These are phyloP conservation scores for Macrocentrus cingulum DNA, from an alignment of 1,140 invertebrate species.

Conservation along the genomic window DNA sequence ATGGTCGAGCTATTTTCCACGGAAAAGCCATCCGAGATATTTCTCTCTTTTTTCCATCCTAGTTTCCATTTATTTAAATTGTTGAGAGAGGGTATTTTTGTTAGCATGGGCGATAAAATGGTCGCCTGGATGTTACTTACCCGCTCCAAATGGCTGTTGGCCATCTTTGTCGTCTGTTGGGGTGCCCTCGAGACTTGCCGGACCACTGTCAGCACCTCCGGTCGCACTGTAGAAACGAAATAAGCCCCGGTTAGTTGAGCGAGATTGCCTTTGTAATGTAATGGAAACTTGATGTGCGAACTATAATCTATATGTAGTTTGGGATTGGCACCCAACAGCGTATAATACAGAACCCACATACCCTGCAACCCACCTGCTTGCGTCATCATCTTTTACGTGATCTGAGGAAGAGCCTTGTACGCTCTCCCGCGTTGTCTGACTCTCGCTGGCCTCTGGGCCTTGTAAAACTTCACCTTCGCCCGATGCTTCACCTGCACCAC, in stretches of 20 bases:
- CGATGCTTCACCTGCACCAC: slow-evolving; percentile 48
- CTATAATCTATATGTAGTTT: slow-evolving; percentile 17
- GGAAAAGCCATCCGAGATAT: too few species aligned
- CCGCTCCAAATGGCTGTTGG: slow-evolving; percentile 71
- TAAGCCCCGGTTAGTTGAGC: slow-evolving; percentile 25
- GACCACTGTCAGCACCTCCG: slow-evolving; percentile 81
- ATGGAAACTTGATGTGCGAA: slow-evolving; percentile 20
- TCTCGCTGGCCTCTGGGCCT: slow-evolving; percentile 52
- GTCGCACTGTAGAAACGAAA: slow-evolving; percentile 68
- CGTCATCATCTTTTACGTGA: slow-evolving; percentile 74
- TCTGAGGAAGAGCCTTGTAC: slow-evolving; percentile 58
- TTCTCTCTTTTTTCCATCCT: too few species aligned
- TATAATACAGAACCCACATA: slow-evolving; percentile 41
- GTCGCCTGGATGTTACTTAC: slow-evolving; percentile 59
- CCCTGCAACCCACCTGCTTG: slow-evolving; percentile 61
- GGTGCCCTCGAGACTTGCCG: slow-evolving; percentile 71
- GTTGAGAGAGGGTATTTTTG: too few species aligned
- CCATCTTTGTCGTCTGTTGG: slow-evolving; percentile 78
- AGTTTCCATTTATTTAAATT: too few species aligned
- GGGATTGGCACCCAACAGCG: slow-evolving; percentile 24
- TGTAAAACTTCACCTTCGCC: slow-evolving; percentile 52
- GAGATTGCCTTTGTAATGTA: not conserved
- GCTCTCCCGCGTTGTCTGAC: slow-evolving; percentile 54
- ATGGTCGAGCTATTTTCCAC: not conserved
- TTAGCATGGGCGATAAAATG: too few species aligned